Base-by-base conservation (phyloP, 2,797 vertebrate genomes). In the Rousettus madagascariensis region DNA sequence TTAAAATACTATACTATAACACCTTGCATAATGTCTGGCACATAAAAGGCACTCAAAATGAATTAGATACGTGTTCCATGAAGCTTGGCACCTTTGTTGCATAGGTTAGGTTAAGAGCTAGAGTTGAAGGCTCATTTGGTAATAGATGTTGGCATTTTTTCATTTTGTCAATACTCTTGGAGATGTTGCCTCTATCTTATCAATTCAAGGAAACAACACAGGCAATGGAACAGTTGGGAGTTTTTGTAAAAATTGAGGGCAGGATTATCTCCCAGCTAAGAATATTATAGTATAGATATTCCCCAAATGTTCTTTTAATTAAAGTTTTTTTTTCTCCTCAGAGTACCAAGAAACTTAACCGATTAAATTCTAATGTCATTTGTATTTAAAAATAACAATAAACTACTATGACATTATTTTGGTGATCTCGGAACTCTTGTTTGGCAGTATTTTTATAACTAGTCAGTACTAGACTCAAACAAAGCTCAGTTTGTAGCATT, bases 401-500 rank as follows among this genome's bases (percentile, higher is more conserved):
- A 92, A 51, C 43, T 22, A 61, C 43, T 22, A 53, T 0, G 20
- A 15, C 33, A 69, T 85, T 41, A 53, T 82, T 90, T 90, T 91
- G n/a, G 57, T 38, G 63, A n/a, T 19, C 20, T 91, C 30, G 36
- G 61, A 94, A 82, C 30, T 69, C 13, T 1, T 59, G 24, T 80
- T 92, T 59, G 65, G 30, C 24, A 79, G 19, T 53, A 16, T 43
- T 86, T 71, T 72, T 55, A 33, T 55, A 46, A 13, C 4, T 90
- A 80, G 51, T 93, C 7, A n/a, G 72, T 95, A 79, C 30, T 86
- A 59, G 33, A 85, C 86, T 13, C 22, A 49, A 68, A 30, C n/a
- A 90, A 61, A 92, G 9, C n/a, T 51, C 36, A 65, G 20, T 85
- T 87, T 96, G 80, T 86, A 78, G 57, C 33, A 24, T 24, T 90